Percentiles rank a stretch among this genome's conserved stretches.
These are phyloP conservation scores for Paratilapia polleni DNA, from an alignment of 2,113 vertebrate species.

Conservation along the genomic window DNA sequence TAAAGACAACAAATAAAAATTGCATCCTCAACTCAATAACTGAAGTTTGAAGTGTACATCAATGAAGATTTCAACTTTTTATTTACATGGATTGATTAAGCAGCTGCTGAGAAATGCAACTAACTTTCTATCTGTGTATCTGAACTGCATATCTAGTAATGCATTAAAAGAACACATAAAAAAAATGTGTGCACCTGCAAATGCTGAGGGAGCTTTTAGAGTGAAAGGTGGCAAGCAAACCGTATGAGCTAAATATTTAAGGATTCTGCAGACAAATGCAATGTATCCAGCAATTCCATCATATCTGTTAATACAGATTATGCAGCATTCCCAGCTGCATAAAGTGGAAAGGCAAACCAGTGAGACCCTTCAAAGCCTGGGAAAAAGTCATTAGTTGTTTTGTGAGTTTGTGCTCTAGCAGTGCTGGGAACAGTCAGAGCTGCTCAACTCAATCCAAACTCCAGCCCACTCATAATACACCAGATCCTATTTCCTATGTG, in stretches of 20 bases:
- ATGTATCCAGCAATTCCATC: neutral
- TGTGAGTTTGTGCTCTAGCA: constrained; percentile 1
- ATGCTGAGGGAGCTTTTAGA: neutral
- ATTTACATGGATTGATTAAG: neutral
- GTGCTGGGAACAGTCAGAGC: constrained; percentile 49
- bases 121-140: neutral
- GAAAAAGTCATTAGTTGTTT: neutral
- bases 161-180: too few species aligned
- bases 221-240: neutral
- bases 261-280: neutral
- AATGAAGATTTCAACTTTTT: neutral
- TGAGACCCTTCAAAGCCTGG: neutral
- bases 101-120: neutral
- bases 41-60: neutral
- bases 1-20: neutral
- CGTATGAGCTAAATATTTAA: neutral
- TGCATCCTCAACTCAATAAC: neutral
- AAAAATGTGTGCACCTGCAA: neutral
- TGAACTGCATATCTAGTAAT: neutral
- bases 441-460: constrained; percentile 56
- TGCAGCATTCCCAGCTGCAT: neutral
- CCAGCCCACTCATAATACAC: constrained; percentile 56
- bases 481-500: constrained; percentile 3
- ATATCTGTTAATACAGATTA: neutral
- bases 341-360: neutral